Evolutionary conservation across 2,888 invertebrate genomes (phyloP), one percentile per base, ranked within the genome.

Genomic region (Pherbina coryleti): DNA sequence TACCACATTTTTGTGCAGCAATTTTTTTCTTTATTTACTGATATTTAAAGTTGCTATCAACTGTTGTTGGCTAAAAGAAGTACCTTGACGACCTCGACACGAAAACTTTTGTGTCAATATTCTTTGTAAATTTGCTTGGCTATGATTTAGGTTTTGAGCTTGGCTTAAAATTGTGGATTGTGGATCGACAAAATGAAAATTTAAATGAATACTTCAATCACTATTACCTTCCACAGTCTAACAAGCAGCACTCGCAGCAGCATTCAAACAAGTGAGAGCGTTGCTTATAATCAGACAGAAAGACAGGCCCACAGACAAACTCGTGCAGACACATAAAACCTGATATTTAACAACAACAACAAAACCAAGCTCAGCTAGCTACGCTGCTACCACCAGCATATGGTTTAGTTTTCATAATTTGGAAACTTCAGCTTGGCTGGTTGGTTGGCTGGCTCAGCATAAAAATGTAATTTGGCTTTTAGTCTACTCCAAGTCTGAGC

Each of bases 401-500:
- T 74, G 74, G n/a, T 66, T 74, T 51, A 57, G 62, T 69, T 76
- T 49, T 64, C 77, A 77, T 78, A 75, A 73, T 80, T 80, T 80
- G 78, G 80, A 75, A 77, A 78, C 77, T 75, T 53, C 74, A 34
- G 44, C 25, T 57, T 60, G 67, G 69, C 34, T 34, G 57, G 55
- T 25, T 14, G 70, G 25, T 25, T 19, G 49, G 66, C 70, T 74
- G 66, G 53, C 73, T 71, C 75, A 73, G 82, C 82, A 66, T 80
- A 81, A 82, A 84, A 79, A 64, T 81, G 82, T 83, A 83, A 83
- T 84, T 83, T 82, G 83, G 79, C 69, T 79, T 82, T 87, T 84
- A 87, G 87, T 87, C 88, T 87, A 85, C 85, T 85, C 81, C 82
- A 85, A 87, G 87, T 85, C 85, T 84, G 84, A 83, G 83, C 85